Percentiles rank a stretch among this genome's conserved stretches.
phyloP scores from a whole-genome alignment of 2,113 vertebrate genomes.

The Dromaius novaehollandiae region DNA sequence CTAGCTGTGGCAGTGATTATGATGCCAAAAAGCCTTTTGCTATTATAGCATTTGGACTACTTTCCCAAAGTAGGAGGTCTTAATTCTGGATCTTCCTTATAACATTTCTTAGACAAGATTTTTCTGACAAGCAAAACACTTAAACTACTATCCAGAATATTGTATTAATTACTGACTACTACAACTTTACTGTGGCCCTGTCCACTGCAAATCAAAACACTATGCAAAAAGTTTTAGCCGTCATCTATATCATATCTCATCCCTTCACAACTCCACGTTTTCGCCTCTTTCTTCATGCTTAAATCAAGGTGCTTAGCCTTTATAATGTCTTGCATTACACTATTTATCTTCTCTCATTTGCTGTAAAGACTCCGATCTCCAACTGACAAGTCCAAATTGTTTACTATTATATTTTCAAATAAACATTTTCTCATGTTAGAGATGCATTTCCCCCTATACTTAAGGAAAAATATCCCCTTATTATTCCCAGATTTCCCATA shows the following conservation, averaged over 20 bases:
- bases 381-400: neutral
- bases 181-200: neutral
- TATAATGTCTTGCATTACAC: neutral
- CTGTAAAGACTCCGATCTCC: neutral
- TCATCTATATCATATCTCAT: neutral
- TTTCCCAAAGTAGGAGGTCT: neutral
- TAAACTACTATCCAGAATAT: neutral
- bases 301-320: neutral
- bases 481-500: neutral
- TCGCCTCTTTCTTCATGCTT: neutral
- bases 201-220: neutral
- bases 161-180: neutral
- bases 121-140: neutral
- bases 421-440: neutral
- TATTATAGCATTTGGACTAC: neutral
- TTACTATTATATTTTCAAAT: neutral
- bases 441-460: neutral
- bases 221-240: neutral
- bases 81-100: neutral
- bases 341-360: neutral
- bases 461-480: neutral
- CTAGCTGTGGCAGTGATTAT: neutral
- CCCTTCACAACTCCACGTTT: neutral
- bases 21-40: neutral
- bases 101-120: neutral